phyloP scores from a whole-genome alignment of 2,888 invertebrate species.

The Caenorhabditis imperialis region DNA sequence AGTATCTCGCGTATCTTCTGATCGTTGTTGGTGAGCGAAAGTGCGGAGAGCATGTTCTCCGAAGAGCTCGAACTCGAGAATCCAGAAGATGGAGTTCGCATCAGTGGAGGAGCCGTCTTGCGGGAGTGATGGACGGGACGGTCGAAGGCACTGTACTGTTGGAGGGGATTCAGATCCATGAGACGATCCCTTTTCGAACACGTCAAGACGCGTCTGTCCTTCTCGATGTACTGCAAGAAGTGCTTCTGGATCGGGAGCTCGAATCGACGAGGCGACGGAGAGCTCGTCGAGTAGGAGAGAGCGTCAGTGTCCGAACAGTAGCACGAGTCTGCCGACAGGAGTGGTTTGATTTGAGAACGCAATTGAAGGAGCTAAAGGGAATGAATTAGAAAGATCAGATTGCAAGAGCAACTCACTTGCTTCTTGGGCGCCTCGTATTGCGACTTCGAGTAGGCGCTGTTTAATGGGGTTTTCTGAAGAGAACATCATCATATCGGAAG shows the following conservation, averaged over 20 bases:
- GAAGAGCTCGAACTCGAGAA: slow-evolving; percentile 46
- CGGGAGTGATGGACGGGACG: slow-evolving; percentile 23
- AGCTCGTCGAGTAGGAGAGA: not conserved
- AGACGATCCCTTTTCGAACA: not conserved
- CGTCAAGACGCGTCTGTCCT: slow-evolving; percentile 11
- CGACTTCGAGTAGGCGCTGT: slow-evolving; percentile 24
- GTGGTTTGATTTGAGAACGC: slow-evolving; percentile 15
- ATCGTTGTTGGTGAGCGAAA: slow-evolving; percentile 19
- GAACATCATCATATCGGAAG: too few species aligned
- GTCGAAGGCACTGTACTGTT: slow-evolving; percentile 16
- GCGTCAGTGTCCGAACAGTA: slow-evolving; percentile 3
- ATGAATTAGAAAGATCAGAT: not conserved
- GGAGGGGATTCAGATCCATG: slow-evolving; percentile 3
- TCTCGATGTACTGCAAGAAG: slow-evolving; percentile 20
- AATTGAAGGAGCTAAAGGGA: slow-evolving; percentile 33
- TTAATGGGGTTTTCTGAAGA: slow-evolving; percentile 2
- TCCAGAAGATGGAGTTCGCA: slow-evolving; percentile 45
- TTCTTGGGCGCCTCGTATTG: slow-evolving; percentile 33
- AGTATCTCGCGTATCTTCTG: slow-evolving; percentile 24
- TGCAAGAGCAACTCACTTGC: slow-evolving; percentile 21
- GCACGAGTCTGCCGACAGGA: slow-evolving; percentile 1
- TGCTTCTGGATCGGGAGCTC: slow-evolving; percentile 8
- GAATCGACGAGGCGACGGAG: not conserved
- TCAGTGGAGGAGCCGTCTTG: slow-evolving; percentile 17
- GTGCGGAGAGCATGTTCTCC: slow-evolving; percentile 49